A percentile compares a stretch with the other conserved stretches of the same genome.
Conservation (phyloP, 2,797 vertebrate genomes). For the Emys orbicularis region DNA sequence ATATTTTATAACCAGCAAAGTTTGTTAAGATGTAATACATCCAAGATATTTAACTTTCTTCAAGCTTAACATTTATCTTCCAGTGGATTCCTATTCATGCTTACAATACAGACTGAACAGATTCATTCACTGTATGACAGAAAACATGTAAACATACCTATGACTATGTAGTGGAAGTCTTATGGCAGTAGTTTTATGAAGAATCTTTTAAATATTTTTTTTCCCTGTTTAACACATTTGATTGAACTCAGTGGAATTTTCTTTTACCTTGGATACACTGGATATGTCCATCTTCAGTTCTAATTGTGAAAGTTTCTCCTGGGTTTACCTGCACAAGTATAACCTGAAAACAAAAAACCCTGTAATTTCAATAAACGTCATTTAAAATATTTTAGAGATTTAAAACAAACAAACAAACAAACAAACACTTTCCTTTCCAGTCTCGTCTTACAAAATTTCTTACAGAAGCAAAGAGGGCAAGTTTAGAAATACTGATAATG, state of each 20-base stretch:
- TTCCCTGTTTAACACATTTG: not conserved
- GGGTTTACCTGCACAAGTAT: constrained; percentile 88
- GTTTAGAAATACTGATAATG: not conserved
- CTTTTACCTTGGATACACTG: constrained; percentile 87
- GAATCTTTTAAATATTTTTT: not conserved
- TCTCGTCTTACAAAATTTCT: not conserved
- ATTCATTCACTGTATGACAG: not conserved
- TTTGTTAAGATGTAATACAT: not conserved
- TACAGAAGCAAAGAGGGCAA: not conserved
- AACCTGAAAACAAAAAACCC: constrained; percentile 77
- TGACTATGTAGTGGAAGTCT: not conserved
- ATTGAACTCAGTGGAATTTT: not conserved
- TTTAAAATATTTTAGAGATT: not conserved
- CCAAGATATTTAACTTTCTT: not conserved
- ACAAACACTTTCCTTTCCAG: not conserved
- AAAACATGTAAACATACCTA: not conserved
- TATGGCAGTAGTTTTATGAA: not conserved
- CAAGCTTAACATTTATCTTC: not conserved
- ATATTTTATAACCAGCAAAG: not conserved
- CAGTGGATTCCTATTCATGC: not conserved
- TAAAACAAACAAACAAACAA: accelerated
- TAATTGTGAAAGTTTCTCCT: constrained; percentile 87
- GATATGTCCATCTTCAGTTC: constrained; percentile 85
- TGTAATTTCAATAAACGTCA: not conserved
- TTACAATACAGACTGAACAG: not conserved